Evolutionary conservation across 1,140 invertebrate species (phyloP), one percentile per base, ranked within the genome.

Genomic region (Hypothenemus hampei): DNA sequence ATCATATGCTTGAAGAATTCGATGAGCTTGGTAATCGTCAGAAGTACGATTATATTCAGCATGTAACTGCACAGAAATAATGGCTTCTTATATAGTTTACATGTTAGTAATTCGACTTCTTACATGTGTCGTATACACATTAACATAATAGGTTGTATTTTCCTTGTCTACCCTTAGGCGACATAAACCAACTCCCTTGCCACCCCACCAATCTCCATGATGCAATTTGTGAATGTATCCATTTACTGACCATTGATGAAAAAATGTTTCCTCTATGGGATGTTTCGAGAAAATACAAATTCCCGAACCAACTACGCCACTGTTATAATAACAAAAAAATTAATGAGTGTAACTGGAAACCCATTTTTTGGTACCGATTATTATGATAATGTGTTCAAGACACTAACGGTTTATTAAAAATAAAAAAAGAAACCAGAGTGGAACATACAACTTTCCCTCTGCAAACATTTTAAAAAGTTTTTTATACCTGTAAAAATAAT

Each of bases 181-280:
- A 64, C 88, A 93, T n/a, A 98, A 71, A 8, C 92, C 94, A 44
- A 97, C 83, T 26, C 93, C 93, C 81, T 98, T 98, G 5, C 94
- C 95, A 44, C 92, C 95, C 75, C 96, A 98, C 95, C 95, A 98
- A 70, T 98, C 95, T 1, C 91, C 95, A 74, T 97, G 94, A 39
- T 93, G 89, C 59, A 98, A 79, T 73, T 95, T 96, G 71, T 98
- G 95, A 45, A 94, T 85, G 68, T 97, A 97, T 3, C 95, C 95
- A 78, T 98, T 98, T n/a, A 98, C 73, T 22, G 90, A 81, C 85
- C 91, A 98, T 53, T 86, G 83, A 72, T 95, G 89, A 63, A 92
- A 94, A 66, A 95, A 85, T 0, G 88, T 87, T 69, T 93, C 88
- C 64, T 86, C 74, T 36, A 98, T 94, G n/a, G 80, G 76, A 75